Conservation (phyloP, 2,888 invertebrate genomes). For the Punctoribates punctum region DNA sequence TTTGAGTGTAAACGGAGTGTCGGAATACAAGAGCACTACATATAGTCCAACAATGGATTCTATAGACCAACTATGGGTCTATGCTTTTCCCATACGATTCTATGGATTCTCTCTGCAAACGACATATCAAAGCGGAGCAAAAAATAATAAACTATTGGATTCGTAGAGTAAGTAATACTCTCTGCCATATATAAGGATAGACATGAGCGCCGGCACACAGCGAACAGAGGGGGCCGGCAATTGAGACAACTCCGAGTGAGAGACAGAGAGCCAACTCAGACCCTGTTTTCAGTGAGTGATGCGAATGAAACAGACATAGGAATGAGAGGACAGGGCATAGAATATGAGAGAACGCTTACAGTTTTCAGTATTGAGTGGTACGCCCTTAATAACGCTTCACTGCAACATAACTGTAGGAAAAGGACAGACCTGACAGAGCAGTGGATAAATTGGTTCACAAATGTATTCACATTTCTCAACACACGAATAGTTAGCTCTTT, state of each 20-base stretch:
- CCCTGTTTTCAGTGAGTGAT: no score
- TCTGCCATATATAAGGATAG: not conserved
- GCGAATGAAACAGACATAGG: not conserved
- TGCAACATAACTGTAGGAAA: slow-evolving; percentile 7
- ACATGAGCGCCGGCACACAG: not conserved
- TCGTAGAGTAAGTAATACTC: slow-evolving; percentile 2
- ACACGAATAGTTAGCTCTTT: no score
- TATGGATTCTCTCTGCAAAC: not conserved
- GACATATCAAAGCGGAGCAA: not conserved
- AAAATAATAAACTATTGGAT: slow-evolving; percentile 29
- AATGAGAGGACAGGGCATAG: not conserved
- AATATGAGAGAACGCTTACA: not conserved
- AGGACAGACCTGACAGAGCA: no score
- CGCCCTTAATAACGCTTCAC: slow-evolving; percentile 35
- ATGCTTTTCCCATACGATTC: not conserved
- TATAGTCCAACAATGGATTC: slow-evolving; percentile 12
- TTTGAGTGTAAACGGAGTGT: not conserved
- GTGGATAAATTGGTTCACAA: no score
- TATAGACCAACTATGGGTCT: no score
- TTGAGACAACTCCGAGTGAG: slow-evolving; percentile 8
- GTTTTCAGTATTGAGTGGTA: not conserved
- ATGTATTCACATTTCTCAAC: no score
- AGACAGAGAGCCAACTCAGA: no score
- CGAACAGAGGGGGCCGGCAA: not conserved
- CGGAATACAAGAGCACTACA: not conserved